Base-by-base conservation (phyloP, 1,140 invertebrate species). In the Pseudobourletiella spinata region DNA sequence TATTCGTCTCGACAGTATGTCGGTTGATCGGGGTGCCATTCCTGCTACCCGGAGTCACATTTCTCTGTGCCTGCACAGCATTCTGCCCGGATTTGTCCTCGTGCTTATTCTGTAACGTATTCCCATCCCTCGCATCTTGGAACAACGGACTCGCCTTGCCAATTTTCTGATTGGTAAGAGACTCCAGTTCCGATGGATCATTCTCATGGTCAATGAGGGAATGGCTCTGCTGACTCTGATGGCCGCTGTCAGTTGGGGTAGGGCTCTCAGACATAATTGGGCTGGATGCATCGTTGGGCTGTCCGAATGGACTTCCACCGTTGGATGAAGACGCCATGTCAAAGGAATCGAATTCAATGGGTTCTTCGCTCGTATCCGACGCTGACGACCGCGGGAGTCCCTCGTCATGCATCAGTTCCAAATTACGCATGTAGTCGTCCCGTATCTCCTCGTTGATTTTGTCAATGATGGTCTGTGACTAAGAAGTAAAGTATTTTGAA, bases 211-310 rank as follows among this genome's bases (percentile, higher is more conserved):
- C 52, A 6, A 25, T 4, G 3, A 32, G 28, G 2, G 3, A 2
- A 35, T 55, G 52, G 39, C 52, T 55, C 20, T 55, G 28, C 26
- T 55, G 52, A 22, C 52, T 55, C 39, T 55, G 52, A 35, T 55
- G 52, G 3, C 52, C 52, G 26, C 52, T 55, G 32, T 55, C 52
- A 55, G 39, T 55, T n/a, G 39, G 29, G 3, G 52, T 55, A 6
- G 52, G 52, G 39, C 52, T 55, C 22, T 55, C 52, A 2, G 52
- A 2, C 28, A 55, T 30, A 4, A 55, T 14, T 6, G 25, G 50
- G 8, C 14, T 11, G 8, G 14, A 26, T 3, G 50, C 8, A 4
- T 28, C 25, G 22, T 28, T 11, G 15, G 50, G 50, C 25, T 28
- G 6, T 22, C 52, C 52, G 22, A 32, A 55, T 2, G 52, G 52